Base-by-base conservation (phyloP, 1,140 invertebrate species). In the Philotrypesis tridentata region DNA sequence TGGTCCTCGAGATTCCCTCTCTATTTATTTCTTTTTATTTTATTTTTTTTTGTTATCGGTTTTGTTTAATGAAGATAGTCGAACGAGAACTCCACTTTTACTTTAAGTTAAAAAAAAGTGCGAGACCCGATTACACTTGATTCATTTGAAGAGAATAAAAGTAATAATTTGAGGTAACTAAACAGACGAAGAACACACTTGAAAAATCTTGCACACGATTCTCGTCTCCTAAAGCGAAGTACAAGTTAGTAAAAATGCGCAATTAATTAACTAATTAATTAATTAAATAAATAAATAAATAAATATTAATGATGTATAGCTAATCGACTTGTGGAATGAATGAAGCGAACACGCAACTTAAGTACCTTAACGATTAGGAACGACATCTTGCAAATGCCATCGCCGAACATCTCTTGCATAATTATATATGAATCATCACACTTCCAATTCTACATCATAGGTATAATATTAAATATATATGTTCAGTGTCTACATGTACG, bases 281-380 rank as follows among this genome's bases (percentile, higher is more conserved):
- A n/a, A n/a, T n/a, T n/a, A n/a, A n/a, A 80, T 80, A 74, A 84
- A 77, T 23, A 75, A 71, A 43, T 85, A 85, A 63, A 72, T 63
- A 82, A 70, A 84, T 83, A 82, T 3, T 37, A 77, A 71, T 84
- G 68, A 84, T 85, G 31, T 78, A 63, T 65, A 25, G 61, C 9
- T 29, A 17, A 65, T 65, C 61, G 61, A 29, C 61, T 29, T 25
- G 61, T 65, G 27, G 27, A 29, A 65, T 4, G 61, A 29, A 29
- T 65, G 23, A 65, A 65, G 61, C 25, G 61, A 55, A 27, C 25
- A n/a, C 61, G n/a, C 25, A 65, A 17, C 61, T 29, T 27, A 29
- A 27, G 27, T 65, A 29, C 61, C 61, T 65, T 65, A 27, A 65
- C 23, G 27, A 14, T 55, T 65, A 65, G 61, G 61, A 27, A 27